Evolutionary conservation across 2,113 vertebrate species (phyloP).

Genomic region (Neoarius graeffei): DNA sequence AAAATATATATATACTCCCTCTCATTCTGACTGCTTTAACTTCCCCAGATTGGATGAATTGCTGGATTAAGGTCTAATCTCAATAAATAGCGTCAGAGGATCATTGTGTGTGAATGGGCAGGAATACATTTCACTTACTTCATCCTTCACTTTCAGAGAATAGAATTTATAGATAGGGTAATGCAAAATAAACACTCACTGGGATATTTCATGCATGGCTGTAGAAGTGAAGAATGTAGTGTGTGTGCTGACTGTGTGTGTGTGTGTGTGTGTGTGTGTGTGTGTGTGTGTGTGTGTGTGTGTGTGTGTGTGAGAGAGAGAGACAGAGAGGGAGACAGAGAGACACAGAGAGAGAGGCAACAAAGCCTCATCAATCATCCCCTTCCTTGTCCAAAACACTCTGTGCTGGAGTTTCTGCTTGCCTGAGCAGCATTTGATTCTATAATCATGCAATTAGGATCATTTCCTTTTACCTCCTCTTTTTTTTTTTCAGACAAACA

Average conservation of each 20-base stretch:
- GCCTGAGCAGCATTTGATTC: neutral
- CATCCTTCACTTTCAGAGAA: neutral
- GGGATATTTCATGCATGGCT: neutral
- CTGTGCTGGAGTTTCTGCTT: neutral
- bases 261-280: no score
- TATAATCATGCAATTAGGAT: constrained; percentile 33
- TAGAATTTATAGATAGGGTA: constrained; percentile 4
- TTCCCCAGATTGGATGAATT: neutral
- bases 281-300: neutral
- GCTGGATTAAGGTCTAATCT: neutral
- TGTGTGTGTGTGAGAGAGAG: neutral
- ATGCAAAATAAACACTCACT: neutral
- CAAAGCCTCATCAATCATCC: constrained; percentile 32
- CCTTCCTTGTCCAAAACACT: neutral
- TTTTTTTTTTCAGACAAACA: constrained; percentile 10
- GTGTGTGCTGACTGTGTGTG: neutral
- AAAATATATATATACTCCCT: neutral
- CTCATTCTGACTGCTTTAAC: neutral
- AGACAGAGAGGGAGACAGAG: constrained; percentile 1
- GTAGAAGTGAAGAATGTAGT: neutral
- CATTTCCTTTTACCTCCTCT: constrained; percentile 20
- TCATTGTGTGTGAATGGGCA: constrained; percentile 41
- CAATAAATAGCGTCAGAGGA: neutral
- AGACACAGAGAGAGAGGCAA: neutral
- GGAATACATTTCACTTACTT: constrained; percentile 56